Conservation (phyloP, 2,888 invertebrate genomes). For the Lasioglossum marginatum region DNA sequence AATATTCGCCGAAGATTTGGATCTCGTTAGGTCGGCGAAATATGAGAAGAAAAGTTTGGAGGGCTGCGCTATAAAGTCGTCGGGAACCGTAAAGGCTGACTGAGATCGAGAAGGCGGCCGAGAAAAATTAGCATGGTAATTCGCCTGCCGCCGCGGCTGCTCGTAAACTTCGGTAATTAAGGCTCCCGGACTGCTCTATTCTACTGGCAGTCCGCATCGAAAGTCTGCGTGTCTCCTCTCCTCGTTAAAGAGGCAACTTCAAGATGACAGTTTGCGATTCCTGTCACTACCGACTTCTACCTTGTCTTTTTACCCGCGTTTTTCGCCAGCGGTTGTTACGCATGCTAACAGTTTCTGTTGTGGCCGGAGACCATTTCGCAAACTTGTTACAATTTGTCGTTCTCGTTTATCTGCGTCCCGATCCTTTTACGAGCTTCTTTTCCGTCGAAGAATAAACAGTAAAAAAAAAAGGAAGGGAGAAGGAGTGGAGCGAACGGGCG, state of each 20-base stretch:
- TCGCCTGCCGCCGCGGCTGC: conserved; percentile 70
- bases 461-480: conserved; percentile 13
- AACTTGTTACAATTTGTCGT: conserved; percentile 69
- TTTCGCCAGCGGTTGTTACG: background rate
- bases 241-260: conserved; percentile 40
- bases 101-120: conserved; percentile 58
- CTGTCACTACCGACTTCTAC: background rate
- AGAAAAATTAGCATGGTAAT: conserved; percentile 82
- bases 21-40: conserved; percentile 54
- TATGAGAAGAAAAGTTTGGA: conserved; percentile 46
- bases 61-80: conserved; percentile 64
- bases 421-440: conserved; percentile 49
- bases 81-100: conserved; percentile 68
- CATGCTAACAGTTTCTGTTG: background rate
- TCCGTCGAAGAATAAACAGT: conserved; percentile 20
- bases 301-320: background rate
- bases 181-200: conserved; percentile 62
- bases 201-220: conserved; percentile 37
- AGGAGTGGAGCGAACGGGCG: conserved; percentile 24
- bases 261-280: conserved; percentile 32
- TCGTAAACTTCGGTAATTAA: conserved; percentile 82
- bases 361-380: conserved; percentile 9
- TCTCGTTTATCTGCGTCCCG: conserved; percentile 59
- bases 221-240: conserved; percentile 12
- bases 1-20: conserved; percentile 25